Base-by-base conservation (phyloP, 2,797 vertebrate species). In the Labeo calbasu region DNA sequence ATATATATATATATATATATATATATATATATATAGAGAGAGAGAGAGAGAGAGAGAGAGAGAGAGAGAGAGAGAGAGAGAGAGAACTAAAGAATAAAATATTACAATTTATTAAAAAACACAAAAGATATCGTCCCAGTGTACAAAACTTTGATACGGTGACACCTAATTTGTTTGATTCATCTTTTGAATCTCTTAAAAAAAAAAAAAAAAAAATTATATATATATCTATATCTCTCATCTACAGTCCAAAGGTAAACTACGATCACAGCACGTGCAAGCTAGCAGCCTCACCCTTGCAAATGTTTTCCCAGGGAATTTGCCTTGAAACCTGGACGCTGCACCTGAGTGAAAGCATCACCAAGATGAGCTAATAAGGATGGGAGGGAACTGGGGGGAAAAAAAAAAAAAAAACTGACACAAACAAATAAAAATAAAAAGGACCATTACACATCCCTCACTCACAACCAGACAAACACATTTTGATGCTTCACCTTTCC, bases 231-330 rank as follows among this genome's bases (percentile, higher is more conserved):
- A n/a, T n/a, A n/a, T n/a, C n/a, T n/a, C n/a, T n/a, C n/a, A 53
- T 50, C 59, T 12, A 12, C 40, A 14, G 15, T 21, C 69, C 40
- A 71, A 14, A 21, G 19, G 68, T 43, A 19, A 76, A 8, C 73
- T 46, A 55, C 1, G 32, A 53, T 23, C 55, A 71, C 21, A 43
- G 32, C 59, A 81, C 65, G 19, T 28, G 46, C 36, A 51, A 68
- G 51, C 70, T 55, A 70, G 68, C 63, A 69, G 84, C 57, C 76
- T 78, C 77, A 65, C 81, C 75, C 75, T 71, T 82, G 68, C 81
- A 83, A 83, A 84, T 84, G 2, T n/a, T 15, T 19, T 50, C 12
- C 28, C 51, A 63, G 6, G 23, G 43, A 66, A 76, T 87, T 84
- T 79, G 80, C 76, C 63, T 82, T 71, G 48, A 68, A 83, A 73